Evolutionary conservation across 2,113 vertebrate genomes (phyloP).

Genomic region (Protomyctophum bolini): DNA sequence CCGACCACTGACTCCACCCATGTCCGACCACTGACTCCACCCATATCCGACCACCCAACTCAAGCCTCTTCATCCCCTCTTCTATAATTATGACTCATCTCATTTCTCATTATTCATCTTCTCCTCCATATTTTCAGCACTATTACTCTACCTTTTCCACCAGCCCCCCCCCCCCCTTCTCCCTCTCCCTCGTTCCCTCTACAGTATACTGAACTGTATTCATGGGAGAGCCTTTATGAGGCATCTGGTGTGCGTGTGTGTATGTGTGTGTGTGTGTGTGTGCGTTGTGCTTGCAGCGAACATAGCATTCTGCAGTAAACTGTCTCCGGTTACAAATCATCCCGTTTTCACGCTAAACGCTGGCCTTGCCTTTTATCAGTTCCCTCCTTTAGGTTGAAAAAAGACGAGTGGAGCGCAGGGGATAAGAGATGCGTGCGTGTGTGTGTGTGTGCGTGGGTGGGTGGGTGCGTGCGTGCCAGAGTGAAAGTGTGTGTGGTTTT

Average conservation of each 20-base stretch:
- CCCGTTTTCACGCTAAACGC: slow-evolving; percentile 12
- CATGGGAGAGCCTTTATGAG: slow-evolving; percentile 16
- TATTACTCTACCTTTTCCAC: neutral
- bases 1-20: no score
- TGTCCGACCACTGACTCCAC: no score
- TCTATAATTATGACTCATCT: neutral
- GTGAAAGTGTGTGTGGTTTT: no score
- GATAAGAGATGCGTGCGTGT: neutral
- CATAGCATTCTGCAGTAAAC: slow-evolving; percentile 27
- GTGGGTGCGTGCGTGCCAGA: no score
- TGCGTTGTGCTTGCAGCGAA: neutral
- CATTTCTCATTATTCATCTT: no score
- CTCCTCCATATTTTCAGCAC: neutral
- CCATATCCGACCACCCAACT: no score
- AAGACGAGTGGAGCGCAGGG: slow-evolving; percentile 16
- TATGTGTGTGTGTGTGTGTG: no score
- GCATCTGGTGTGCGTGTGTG: slow-evolving; percentile 1
- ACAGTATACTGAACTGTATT: slow-evolving; percentile 1
- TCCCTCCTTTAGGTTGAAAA: slow-evolving; percentile 23
- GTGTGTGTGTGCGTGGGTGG: no score
- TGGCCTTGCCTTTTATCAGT: slow-evolving; percentile 29
- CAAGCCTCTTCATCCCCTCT: neutral
- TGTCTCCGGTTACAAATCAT: slow-evolving; percentile 52
- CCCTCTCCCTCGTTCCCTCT: neutral
- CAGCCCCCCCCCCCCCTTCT: neutral